phyloP scores from a whole-genome alignment of 1,140 invertebrate species.

The Hyphantria cunea region DNA sequence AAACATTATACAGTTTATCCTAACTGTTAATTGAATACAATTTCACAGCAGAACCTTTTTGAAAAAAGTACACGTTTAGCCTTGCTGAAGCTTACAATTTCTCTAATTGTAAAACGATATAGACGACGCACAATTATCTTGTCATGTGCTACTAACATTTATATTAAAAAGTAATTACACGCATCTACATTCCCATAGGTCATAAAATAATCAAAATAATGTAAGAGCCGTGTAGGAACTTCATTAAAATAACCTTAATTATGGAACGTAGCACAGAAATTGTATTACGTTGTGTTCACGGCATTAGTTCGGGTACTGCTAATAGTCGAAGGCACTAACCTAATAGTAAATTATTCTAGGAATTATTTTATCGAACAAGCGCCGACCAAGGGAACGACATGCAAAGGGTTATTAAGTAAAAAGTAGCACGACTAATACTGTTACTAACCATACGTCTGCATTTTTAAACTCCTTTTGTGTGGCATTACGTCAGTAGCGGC shows the following conservation, averaged over 20 bases:
- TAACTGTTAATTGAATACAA: constrained; percentile 17
- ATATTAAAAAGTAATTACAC: constrained; percentile 26
- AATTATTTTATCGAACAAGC: constrained; percentile 29
- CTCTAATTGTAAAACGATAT: neutral
- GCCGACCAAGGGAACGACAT: constrained; percentile 21
- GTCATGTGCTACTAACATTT: constrained; percentile 1
- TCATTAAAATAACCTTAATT: constrained; percentile 27
- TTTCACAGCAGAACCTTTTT: neutral
- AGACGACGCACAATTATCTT: neutral
- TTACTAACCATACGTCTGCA: constrained; percentile 33
- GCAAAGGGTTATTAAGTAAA: constrained; percentile 34
- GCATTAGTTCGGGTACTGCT: constrained; percentile 8
- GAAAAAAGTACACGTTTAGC: neutral
- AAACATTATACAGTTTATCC: neutral
- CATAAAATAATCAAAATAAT: constrained; percentile 30
- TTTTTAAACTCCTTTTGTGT: constrained; percentile 28
- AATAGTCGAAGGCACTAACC: constrained; percentile 9
- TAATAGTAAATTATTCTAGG: constrained; percentile 31
- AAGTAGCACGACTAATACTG: constrained; percentile 30
- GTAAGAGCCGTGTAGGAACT: constrained; percentile 18
- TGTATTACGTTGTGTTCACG: constrained; percentile 9
- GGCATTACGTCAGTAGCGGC: neutral
- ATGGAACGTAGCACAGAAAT: constrained; percentile 25
- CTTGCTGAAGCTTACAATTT: neutral
- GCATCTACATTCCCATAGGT: constrained; percentile 25